A percentile compares a stretch with the other conserved stretches of the same genome.
Conservation (phyloP, 2,797 vertebrate genomes). For the Myotis planiceps region DNA sequence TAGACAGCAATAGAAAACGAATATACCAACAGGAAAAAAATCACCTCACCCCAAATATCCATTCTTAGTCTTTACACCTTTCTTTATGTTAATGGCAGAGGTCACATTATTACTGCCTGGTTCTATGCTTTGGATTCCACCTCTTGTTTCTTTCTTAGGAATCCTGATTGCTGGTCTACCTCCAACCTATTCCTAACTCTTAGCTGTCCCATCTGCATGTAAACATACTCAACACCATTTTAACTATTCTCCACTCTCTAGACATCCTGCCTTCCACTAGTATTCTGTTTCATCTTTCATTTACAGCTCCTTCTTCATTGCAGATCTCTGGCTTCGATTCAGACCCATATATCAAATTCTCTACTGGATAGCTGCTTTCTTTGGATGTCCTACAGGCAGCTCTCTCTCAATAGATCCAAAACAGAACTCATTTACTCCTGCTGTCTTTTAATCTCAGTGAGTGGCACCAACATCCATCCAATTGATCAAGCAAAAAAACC, state of each 20-base stretch:
- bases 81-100: neutral
- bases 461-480: neutral
- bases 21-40: neutral
- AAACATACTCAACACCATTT: neutral
- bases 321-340: neutral
- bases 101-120: neutral
- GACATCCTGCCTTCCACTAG: neutral
- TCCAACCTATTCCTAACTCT: neutral
- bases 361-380: neutral
- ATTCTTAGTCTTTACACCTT: neutral
- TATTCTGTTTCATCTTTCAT: neutral
- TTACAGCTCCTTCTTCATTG: neutral
- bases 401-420: neutral
- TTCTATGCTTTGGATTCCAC: neutral
- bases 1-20: neutral
- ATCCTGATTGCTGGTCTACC: neutral
- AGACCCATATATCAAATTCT: neutral
- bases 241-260: neutral
- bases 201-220: neutral
- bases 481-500: neutral
- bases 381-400: neutral
- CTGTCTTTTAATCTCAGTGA: slow-evolving; percentile 5
- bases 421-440: neutral
- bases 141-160: neutral
- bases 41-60: neutral